Evolutionary conservation across 2,113 vertebrate genomes (phyloP).

Genomic region (Microcebus tavaratra): DNA sequence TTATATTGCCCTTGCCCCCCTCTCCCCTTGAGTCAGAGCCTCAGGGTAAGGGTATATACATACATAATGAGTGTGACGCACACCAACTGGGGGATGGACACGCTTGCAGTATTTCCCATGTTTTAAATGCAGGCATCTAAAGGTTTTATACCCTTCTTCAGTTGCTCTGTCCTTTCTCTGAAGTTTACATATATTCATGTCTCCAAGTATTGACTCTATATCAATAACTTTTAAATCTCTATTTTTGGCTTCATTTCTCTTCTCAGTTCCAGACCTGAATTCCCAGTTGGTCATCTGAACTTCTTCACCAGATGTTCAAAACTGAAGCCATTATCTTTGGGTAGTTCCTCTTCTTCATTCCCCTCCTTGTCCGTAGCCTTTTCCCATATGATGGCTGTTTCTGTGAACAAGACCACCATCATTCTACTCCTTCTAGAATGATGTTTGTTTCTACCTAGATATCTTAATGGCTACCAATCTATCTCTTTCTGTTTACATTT

Average conservation of each 20-base stretch:
- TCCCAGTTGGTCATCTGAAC: not conserved
- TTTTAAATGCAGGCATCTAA: not conserved
- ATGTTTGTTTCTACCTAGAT: not conserved
- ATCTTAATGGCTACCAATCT: not conserved
- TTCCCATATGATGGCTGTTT: not conserved
- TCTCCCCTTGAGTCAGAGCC: too few relatives aligned
- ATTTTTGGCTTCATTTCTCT: not conserved
- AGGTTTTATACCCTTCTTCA: not conserved
- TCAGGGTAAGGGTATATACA: too few relatives aligned
- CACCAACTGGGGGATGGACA: too few relatives aligned
- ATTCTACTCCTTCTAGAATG: not conserved
- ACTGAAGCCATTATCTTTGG: not conserved
- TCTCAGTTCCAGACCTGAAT: not conserved
- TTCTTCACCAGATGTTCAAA: not conserved
- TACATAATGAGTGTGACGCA: too few relatives aligned
- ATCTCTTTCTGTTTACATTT: not conserved
- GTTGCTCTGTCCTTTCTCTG: slow-evolving; percentile 6
- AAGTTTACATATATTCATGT: not conserved
- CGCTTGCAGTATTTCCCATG: not conserved
- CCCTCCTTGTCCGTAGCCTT: not conserved
- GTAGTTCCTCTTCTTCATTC: not conserved
- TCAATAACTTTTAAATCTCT: not conserved
- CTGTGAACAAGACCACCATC: not conserved
- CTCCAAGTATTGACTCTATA: not conserved
- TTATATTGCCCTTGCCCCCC: too few relatives aligned